These are phyloP conservation scores for Diogma glabrata DNA, from an alignment of 2,888 invertebrate genomes.

Conservation along the genomic window DNA sequence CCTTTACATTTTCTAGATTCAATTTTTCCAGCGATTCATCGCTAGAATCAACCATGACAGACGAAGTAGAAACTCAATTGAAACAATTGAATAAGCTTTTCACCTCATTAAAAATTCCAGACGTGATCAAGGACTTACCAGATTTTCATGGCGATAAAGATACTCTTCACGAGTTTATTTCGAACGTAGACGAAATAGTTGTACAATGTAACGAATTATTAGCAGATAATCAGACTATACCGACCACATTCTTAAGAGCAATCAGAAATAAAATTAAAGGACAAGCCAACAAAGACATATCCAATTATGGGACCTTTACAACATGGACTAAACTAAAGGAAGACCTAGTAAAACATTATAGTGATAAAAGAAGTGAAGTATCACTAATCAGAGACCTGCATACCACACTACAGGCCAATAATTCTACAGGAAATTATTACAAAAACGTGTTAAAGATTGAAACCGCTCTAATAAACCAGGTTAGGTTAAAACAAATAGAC, in stretches of 20 bases:
- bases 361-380: background rate
- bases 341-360: background rate
- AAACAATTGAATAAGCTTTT: no score
- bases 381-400: background rate
- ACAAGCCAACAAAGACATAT: background rate
- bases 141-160: background rate
- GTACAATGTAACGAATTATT: background rate
- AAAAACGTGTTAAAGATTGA: background rate
- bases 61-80: no score
- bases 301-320: no score
- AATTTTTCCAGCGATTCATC: no score
- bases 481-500: background rate
- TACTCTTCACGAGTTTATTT: background rate
- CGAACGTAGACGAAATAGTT: background rate
- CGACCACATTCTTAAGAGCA: background rate
- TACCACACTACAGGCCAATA: background rate
- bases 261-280: background rate
- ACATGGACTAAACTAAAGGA: background rate
- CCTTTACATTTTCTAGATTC: no score
- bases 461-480: background rate
- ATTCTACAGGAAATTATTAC: background rate
- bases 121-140: background rate
- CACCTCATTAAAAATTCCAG: background rate
- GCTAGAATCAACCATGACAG: no score
- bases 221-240: background rate